A percentile compares a stretch with the other conserved stretches of the same genome.
Evolutionary conservation across 2,797 vertebrate species (phyloP).

Genomic region (Chanos chanos): DNA sequence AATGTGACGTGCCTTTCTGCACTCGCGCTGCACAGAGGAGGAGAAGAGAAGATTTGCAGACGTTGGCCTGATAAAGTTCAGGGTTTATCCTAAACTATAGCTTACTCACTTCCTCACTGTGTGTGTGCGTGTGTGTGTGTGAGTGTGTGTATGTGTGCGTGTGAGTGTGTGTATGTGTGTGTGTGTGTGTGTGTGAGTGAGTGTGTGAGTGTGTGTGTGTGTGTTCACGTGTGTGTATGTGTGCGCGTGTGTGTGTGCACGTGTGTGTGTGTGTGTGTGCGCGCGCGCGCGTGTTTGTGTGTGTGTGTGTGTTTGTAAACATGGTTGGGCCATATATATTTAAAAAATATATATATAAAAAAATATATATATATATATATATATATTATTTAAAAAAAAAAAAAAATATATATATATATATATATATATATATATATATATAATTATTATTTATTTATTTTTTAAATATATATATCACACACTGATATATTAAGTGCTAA

Average conservation of each 20-base stretch:
- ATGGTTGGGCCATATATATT: neutral
- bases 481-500: no score
- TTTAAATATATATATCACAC: no score
- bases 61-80: no score
- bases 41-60: no score
- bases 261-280: neutral
- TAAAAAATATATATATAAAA: neutral
- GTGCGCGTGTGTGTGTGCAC: neutral
- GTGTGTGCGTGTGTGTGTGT: neutral
- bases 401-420: no score
- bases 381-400: constrained; percentile 5
- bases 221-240: neutral
- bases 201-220: neutral
- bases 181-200: neutral
- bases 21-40: no score
- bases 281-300: no score
- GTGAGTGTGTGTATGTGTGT: neutral
- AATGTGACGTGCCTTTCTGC: no score
- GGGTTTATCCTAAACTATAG: no score
- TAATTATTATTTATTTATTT: no score
- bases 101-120: no score
- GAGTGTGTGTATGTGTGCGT: neutral
- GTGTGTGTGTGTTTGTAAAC: constrained; percentile 8
- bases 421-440: no score
- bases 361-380: neutral